Conservation (phyloP, 2,888 invertebrate species). For the Epirrhoe tristata region DNA sequence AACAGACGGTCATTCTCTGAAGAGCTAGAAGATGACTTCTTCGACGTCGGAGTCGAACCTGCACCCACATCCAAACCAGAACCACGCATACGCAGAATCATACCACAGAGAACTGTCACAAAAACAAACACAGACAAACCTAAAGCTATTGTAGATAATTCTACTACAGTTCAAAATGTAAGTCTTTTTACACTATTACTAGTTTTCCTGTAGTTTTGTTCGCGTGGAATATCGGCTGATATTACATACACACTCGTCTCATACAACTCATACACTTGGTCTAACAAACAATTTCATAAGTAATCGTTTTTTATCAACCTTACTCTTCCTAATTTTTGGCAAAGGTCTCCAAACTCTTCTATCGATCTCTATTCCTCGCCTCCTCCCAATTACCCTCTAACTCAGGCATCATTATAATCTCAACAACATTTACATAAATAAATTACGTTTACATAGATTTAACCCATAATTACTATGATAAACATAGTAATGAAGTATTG, state of each 20-base stretch:
- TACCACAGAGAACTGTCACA: constrained; percentile 54
- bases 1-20: constrained; percentile 23
- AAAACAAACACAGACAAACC: constrained; percentile 51
- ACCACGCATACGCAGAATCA: constrained; percentile 55
- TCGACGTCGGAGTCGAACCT: constrained; percentile 60
- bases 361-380: too few species aligned
- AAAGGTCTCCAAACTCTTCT: too few species aligned
- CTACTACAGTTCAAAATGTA: constrained; percentile 28
- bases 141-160: constrained; percentile 43
- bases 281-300: too few species aligned
- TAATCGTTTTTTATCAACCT: too few species aligned
- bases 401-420: too few species aligned
- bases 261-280: too few species aligned
- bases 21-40: constrained; percentile 66
- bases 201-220: background rate
- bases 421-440: too few species aligned
- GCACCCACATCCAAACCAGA: constrained; percentile 44
- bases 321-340: too few species aligned
- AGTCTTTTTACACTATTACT: background rate
- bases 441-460: too few species aligned
- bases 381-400: too few species aligned
- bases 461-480: background rate
- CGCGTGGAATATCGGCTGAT: too few species aligned
- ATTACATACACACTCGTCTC: too few species aligned
- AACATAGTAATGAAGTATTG: background rate